Evolutionary conservation across 2,113 vertebrate genomes (phyloP).

Genomic region (Malurus melanocephalus): DNA sequence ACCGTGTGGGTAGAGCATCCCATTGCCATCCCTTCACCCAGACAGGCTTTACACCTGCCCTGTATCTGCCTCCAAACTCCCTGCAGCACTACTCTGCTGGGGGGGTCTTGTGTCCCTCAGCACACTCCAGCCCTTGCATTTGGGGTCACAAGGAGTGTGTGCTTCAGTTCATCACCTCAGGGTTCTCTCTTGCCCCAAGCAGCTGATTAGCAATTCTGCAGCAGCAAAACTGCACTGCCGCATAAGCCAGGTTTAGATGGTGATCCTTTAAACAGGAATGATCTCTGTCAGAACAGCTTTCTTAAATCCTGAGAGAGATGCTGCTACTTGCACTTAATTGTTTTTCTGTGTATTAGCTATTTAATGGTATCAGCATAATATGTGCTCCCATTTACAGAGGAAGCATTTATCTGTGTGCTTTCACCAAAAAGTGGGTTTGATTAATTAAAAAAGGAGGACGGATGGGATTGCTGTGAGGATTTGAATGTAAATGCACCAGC

Average conservation of each 20-base stretch:
- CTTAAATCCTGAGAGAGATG: constrained; percentile 38
- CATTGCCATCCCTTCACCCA: not conserved
- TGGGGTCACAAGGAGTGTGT: not conserved
- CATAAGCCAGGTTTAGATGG: constrained; percentile 34
- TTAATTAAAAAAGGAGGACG: constrained; percentile 47
- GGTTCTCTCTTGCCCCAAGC: not conserved
- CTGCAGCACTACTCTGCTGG: not conserved
- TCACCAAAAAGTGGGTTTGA: constrained; percentile 30
- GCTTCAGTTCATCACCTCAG: not conserved
- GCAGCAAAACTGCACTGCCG: not conserved
- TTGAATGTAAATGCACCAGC: constrained; percentile 59
- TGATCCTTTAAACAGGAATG: constrained; percentile 35
- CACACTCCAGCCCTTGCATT: not conserved
- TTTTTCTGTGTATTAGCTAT: constrained; percentile 26
- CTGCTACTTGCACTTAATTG: constrained; percentile 27
- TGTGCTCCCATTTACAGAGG: not conserved
- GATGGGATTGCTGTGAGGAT: constrained; percentile 50
- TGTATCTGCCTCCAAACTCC: not conserved
- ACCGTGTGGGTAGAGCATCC: not conserved
- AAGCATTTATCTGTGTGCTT: constrained; percentile 14
- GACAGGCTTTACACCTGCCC: not conserved
- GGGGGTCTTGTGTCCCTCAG: not conserved
- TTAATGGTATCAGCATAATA: constrained; percentile 16
- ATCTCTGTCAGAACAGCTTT: constrained; percentile 36
- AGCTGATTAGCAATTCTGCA: constrained; percentile 13